These are phyloP conservation scores for Gambusia affinis DNA, from an alignment of 2,113 vertebrate species.

Conservation along the genomic window DNA sequence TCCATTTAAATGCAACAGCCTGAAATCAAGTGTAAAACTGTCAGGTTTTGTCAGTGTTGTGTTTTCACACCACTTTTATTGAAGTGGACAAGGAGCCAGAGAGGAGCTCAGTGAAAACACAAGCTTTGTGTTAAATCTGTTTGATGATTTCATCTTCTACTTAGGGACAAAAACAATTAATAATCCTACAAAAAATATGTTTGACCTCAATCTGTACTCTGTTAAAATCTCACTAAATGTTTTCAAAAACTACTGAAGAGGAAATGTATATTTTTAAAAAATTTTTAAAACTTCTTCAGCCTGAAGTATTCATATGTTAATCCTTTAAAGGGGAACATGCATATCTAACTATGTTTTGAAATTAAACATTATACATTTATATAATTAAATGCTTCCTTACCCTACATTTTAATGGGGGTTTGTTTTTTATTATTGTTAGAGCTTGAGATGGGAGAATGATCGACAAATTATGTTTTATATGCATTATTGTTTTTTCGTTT, in stretches of 20 bases:
- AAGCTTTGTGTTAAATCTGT: background rate
- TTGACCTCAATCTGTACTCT: background rate
- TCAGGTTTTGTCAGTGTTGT: constrained; percentile 67
- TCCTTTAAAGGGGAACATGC: background rate
- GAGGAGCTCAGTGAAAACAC: constrained; percentile 47
- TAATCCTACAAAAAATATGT: background rate
- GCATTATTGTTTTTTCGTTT: too few species aligned
- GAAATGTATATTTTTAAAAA: background rate
- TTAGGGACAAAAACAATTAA: background rate
- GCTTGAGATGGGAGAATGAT: too few species aligned
- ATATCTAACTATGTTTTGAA: background rate
- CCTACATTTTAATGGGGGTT: too few species aligned
- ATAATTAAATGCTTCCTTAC: background rate
- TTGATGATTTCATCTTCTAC: background rate
- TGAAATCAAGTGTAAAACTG: constrained; percentile 74
- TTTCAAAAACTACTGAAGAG: background rate
- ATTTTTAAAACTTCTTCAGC: background rate
- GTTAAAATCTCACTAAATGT: too few species aligned
- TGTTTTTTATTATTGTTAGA: too few species aligned
- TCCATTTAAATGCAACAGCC: constrained; percentile 60
- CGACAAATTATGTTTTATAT: too few species aligned
- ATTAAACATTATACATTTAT: background rate
- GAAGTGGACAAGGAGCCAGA: constrained; percentile 65
- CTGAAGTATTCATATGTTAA: background rate
- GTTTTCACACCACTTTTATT: constrained; percentile 52